A percentile compares a stretch with the other conserved stretches of the same genome.
Conservation (phyloP, 2,113 vertebrate species). For the Pseudolaguvia tuberculata region DNA sequence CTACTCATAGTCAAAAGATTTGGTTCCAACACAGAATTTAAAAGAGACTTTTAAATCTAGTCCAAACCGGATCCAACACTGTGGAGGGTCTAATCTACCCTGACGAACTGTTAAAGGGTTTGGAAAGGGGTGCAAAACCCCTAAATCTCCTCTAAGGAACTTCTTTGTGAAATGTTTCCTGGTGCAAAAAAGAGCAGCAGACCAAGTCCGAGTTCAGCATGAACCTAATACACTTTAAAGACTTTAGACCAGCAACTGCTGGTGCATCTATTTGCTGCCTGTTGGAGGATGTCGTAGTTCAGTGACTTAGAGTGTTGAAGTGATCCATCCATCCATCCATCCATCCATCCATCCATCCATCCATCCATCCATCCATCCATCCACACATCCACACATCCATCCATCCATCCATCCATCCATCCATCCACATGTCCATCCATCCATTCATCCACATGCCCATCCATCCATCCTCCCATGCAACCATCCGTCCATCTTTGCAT, state of each 20-base stretch:
- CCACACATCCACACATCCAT: too few relatives aligned
- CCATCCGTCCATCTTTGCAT: too few relatives aligned
- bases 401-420: too few relatives aligned
- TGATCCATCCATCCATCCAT: neutral
- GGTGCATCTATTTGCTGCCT: neutral
- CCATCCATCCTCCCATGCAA: too few relatives aligned
- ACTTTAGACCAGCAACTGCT: constrained; percentile 30
- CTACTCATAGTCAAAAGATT: neutral
- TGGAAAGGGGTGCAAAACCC: constrained; percentile 35
- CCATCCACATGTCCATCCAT: too few relatives aligned
- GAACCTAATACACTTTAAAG: constrained; percentile 32
- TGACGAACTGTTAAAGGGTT: constrained; percentile 28
- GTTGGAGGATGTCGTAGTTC: too few relatives aligned
- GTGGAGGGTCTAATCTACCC: constrained; percentile 32
- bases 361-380: neutral
- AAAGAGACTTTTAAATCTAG: constrained; percentile 30
- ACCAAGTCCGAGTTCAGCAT: constrained; percentile 21
- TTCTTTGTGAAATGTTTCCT: constrained; percentile 40
- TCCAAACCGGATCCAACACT: neutral
- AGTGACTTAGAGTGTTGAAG: too few relatives aligned
- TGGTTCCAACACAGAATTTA: neutral
- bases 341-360: neutral
- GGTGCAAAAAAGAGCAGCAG: constrained; percentile 24
- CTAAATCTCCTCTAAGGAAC: constrained; percentile 10
- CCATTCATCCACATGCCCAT: too few relatives aligned